These are phyloP conservation scores for Tachystola acroxantha DNA, from an alignment of 2,888 invertebrate genomes.

Conservation along the genomic window DNA sequence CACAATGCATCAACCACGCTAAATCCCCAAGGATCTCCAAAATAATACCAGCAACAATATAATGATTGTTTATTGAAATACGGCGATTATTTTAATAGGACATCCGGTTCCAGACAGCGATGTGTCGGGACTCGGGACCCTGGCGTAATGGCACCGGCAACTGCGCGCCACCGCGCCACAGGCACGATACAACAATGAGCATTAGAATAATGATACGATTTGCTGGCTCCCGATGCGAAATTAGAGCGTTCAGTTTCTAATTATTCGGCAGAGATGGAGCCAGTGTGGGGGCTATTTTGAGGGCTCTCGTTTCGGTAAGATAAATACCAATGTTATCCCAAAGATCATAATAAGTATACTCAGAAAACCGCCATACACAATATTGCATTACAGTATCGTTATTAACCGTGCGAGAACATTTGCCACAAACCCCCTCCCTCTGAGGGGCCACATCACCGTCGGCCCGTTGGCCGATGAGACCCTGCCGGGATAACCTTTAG, in stretches of 20 bases:
- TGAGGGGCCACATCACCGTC: too few species aligned
- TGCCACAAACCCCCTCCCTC: too few species aligned
- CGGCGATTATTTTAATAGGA: slow-evolving; percentile 72
- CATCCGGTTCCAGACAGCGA: slow-evolving; percentile 49
- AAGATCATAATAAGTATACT: too few species aligned
- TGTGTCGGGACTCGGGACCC: slow-evolving; percentile 29
- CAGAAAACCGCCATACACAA: too few species aligned
- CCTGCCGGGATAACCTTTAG: too few species aligned
- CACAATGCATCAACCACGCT: slow-evolving; percentile 43
- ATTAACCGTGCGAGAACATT: too few species aligned
- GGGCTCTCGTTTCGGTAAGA: too few species aligned
- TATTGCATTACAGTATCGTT: too few species aligned
- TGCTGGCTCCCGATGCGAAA: slow-evolving; percentile 23
- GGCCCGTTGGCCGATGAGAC: too few species aligned
- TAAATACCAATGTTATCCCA: too few species aligned
- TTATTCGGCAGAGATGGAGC: slow-evolving; percentile 14
- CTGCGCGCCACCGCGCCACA: slow-evolving; percentile 5
- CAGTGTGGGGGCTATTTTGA: not conserved
- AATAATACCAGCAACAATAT: slow-evolving; percentile 42
- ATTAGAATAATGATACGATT: slow-evolving; percentile 62
- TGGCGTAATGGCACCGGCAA: slow-evolving; percentile 27
- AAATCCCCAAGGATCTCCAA: slow-evolving; percentile 21
- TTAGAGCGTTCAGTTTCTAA: slow-evolving; percentile 31
- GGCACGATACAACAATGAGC: slow-evolving; percentile 23
- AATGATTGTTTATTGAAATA: slow-evolving; percentile 68